These are phyloP conservation scores for Gobio gobio DNA, from an alignment of 2,113 vertebrate species.

Conservation along the genomic window DNA sequence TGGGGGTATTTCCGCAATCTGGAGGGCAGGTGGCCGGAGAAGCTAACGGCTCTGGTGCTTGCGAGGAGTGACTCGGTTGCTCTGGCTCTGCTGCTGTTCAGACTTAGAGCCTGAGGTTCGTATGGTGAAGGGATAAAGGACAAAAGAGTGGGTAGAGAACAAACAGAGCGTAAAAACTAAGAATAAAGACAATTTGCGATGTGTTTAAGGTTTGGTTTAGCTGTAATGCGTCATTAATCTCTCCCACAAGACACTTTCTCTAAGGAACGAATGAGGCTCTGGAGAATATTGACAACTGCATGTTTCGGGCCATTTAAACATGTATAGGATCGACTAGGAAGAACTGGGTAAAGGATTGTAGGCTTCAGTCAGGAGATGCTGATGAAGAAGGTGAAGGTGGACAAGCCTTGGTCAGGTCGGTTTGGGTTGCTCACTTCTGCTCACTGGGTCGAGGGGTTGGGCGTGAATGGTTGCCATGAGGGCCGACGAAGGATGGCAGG, in stretches of 20 bases:
- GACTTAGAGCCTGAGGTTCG: conserved; percentile 51
- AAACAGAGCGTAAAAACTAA: conserved; percentile 58
- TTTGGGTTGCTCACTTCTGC: conserved; percentile 46
- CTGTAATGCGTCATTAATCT: neutral
- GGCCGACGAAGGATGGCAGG: conserved; percentile 50
- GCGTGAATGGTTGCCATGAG: conserved; percentile 33
- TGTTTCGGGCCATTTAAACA: neutral
- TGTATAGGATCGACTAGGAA: neutral
- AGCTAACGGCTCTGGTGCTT: conserved; percentile 66
- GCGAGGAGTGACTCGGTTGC: conserved; percentile 66
- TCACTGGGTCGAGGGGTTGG: conserved; percentile 23
- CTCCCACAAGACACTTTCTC: conserved; percentile 7
- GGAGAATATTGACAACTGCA: neutral
- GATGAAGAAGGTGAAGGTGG: conserved; percentile 42
- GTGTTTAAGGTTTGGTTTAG: conserved; percentile 34
- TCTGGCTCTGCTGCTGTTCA: conserved; percentile 36
- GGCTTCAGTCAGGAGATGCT: conserved; percentile 43
- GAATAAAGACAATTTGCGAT: conserved; percentile 54
- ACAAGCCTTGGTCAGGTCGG: conserved; percentile 46
- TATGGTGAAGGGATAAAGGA: conserved; percentile 59
- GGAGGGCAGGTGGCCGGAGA: conserved; percentile 67
- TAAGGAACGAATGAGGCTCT: conserved; percentile 17
- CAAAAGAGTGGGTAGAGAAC: conserved; percentile 61
- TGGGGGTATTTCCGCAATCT: conserved; percentile 68
- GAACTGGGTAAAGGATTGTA: conserved; percentile 42